A percentile compares a stretch with the other conserved stretches of the same genome.
These are phyloP conservation scores for Microhierax caerulescens DNA, from an alignment of 2,797 vertebrate species.

Conservation along the genomic window DNA sequence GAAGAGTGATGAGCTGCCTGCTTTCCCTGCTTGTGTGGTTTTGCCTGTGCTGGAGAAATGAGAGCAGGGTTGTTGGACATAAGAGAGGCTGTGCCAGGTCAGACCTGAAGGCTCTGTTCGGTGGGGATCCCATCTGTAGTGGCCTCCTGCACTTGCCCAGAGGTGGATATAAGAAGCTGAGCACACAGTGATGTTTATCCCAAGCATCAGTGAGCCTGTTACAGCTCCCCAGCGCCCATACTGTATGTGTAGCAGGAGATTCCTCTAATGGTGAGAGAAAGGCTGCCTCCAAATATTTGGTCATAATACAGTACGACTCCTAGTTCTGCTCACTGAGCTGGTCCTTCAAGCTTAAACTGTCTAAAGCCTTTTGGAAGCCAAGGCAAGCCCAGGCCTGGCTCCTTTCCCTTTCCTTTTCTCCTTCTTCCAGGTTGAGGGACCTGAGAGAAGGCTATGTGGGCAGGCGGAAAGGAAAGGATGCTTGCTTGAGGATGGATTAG, in stretches of 20 bases:
- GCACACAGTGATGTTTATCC: not conserved
- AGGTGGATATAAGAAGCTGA: not conserved
- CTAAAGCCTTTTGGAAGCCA: not conserved
- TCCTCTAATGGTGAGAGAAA: not conserved
- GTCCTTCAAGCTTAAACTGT: not conserved
- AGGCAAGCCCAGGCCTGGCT: not conserved
- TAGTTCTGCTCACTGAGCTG: not conserved
- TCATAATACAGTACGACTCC: not conserved
- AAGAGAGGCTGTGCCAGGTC: not conserved
- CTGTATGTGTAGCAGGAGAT: accelerated
- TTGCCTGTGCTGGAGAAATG: not conserved
- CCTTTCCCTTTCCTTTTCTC: not conserved
- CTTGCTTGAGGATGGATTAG: not conserved
- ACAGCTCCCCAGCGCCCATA: not conserved
- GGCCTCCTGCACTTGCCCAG: not conserved
- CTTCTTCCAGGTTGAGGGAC: not conserved
- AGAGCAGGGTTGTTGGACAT: not conserved
- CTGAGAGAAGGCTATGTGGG: not conserved
- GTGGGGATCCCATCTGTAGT: not conserved
- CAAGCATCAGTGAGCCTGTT: not conserved
- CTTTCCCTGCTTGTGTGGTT: not conserved
- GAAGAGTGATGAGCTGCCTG: not conserved
- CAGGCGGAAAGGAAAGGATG: not conserved
- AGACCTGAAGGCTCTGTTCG: not conserved
- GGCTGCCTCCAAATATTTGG: not conserved